Conservation (phyloP, 2,113 vertebrate genomes). For the Aspidoscelis tigris region DNA sequence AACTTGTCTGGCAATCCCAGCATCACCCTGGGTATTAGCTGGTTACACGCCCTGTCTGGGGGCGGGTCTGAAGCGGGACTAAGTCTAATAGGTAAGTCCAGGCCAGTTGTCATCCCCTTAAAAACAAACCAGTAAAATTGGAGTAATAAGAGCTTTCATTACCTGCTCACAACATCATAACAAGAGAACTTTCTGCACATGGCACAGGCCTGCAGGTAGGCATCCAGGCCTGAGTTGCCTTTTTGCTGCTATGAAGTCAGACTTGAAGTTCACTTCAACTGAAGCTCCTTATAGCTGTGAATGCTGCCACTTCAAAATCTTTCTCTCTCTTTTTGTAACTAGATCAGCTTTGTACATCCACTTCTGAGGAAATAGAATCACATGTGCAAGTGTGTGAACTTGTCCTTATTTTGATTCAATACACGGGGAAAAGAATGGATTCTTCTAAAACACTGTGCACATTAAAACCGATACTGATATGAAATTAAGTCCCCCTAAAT, state of each 20-base stretch:
- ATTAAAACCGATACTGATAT: background rate
- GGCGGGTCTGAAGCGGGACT: background rate
- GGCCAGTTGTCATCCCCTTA: background rate
- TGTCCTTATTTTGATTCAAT: background rate
- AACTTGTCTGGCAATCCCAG: too few species aligned
- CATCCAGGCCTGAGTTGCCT: too few species aligned
- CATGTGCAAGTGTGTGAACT: background rate
- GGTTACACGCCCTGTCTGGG: too few species aligned
- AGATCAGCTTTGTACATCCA: background rate
- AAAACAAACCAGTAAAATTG: background rate
- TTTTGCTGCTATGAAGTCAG: too few species aligned
- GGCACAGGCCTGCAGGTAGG: too few species aligned
- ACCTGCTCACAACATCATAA: background rate
- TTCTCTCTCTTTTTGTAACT: too few species aligned
- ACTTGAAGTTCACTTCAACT: background rate
- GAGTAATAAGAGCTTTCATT: background rate
- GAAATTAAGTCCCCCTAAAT: background rate
- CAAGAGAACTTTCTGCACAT: too few species aligned
- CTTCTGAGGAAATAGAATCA: background rate
- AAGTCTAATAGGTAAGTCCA: background rate
- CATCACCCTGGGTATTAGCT: too few species aligned
- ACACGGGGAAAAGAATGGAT: background rate
- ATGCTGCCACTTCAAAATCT: background rate
- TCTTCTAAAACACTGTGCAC: background rate
- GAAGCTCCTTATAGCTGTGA: background rate